A percentile compares a stretch with the other conserved stretches of the same genome.
Evolutionary conservation across 1,140 invertebrate genomes (phyloP).

Genomic region (Aphidius gifuensis): DNA sequence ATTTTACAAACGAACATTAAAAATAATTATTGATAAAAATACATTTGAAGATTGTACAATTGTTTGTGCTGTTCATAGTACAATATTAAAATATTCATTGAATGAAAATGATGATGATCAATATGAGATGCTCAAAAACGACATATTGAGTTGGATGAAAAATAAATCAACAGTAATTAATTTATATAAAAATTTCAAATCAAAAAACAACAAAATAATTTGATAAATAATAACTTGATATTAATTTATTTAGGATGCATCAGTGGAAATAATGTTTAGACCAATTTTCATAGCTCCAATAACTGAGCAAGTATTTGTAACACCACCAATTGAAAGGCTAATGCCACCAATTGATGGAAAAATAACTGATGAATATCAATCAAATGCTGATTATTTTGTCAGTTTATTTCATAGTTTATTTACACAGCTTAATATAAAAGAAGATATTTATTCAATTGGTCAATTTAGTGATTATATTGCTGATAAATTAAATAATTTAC

Average conservation of each 20-base stretch:
- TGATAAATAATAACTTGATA: not conserved
- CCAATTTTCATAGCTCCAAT: conserved; percentile 63
- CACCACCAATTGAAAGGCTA: conserved; percentile 61
- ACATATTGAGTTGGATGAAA: conserved; percentile 57
- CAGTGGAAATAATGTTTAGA: conserved; percentile 61
- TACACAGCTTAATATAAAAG: conserved; percentile 59
- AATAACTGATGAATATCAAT: conserved; percentile 46
- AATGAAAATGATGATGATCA: conserved; percentile 32
- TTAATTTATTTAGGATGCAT: conserved; percentile 52
- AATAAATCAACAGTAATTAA: conserved; percentile 46
- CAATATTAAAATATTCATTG: conserved; percentile 41
- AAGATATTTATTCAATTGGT: conserved; percentile 66
- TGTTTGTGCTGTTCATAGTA: conserved; percentile 52
- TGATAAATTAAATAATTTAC: conserved; percentile 60
- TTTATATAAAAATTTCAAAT: conserved; percentile 6
- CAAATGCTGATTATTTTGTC: conserved; percentile 56
- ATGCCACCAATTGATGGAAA: conserved; percentile 59
- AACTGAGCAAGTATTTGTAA: conserved; percentile 62
- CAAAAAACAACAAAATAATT: not conserved
- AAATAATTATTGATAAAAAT: conserved; percentile 56
- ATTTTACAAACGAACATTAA: conserved; percentile 52
- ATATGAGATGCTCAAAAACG: conserved; percentile 53
- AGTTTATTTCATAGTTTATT: conserved; percentile 61
- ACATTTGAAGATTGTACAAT: conserved; percentile 56
- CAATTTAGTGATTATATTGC: conserved; percentile 62